These are phyloP conservation scores for Drosophila miranda DNA, from an alignment of 1,140 invertebrate species.

Conservation along the genomic window DNA sequence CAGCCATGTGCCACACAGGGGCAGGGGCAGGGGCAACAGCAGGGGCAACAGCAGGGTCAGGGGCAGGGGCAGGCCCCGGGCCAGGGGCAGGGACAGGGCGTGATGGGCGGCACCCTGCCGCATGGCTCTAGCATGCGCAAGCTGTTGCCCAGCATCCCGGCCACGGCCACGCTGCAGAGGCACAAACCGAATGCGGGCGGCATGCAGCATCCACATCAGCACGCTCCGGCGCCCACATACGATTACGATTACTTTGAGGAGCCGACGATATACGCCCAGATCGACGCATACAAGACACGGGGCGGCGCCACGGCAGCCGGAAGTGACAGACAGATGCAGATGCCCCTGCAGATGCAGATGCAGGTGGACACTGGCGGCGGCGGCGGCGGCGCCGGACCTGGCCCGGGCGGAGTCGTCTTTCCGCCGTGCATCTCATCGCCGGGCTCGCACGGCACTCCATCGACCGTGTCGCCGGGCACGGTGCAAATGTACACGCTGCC, in stretches of 20 bases:
- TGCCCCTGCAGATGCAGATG: conserved; percentile 34
- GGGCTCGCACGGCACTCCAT: conserved; percentile 74
- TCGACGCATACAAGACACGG: conserved; percentile 85
- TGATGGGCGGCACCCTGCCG: conserved; percentile 68
- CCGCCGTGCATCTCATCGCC: conserved; percentile 69
- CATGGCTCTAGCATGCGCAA: conserved; percentile 78
- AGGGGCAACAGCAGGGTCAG: conserved; percentile 15
- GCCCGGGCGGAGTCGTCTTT: conserved; percentile 46
- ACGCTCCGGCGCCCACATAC: conserved; percentile 78
- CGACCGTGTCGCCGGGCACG: conserved; percentile 75
- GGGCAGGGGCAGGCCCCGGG: conserved; percentile 28
- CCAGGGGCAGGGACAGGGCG: conserved; percentile 18
- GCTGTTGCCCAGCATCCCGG: conserved; percentile 70
- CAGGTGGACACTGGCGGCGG: conserved; percentile 55
- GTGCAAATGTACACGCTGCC: conserved; percentile 80
- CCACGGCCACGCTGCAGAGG: conserved; percentile 74
- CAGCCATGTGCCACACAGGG: conserved; percentile 59
- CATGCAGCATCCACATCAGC: conserved; percentile 76
- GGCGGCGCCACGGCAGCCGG: conserved; percentile 10
- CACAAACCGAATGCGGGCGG: conserved; percentile 75
- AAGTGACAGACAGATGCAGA: conserved; percentile 11
- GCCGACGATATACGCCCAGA: conserved; percentile 88
- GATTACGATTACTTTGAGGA: conserved; percentile 83
- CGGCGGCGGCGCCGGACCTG: conserved; percentile 5
- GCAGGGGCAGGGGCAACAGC: conserved; percentile 30